Percentiles rank a stretch among this genome's conserved stretches.
Evolutionary conservation across 2,888 invertebrate species (phyloP).

Genomic region (Drosophila borborema): DNA sequence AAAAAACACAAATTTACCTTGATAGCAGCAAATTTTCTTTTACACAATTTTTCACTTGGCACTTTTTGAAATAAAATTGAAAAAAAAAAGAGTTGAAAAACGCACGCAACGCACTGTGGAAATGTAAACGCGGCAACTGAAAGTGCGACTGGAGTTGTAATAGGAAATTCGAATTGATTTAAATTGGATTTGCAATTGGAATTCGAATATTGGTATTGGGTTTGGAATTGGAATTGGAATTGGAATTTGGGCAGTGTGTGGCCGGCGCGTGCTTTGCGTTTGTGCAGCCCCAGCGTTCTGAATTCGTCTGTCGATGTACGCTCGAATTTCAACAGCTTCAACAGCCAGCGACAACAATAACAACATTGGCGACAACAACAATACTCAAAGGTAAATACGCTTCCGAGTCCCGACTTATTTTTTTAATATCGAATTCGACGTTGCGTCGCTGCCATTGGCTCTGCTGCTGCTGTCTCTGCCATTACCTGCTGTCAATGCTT

Average conservation of each 20-base stretch:
- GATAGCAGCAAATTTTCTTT: not conserved
- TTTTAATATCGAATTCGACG: constrained; percentile 59
- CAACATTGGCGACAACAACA: constrained; percentile 21
- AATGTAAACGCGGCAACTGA: constrained; percentile 9
- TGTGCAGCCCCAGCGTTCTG: constrained; percentile 83
- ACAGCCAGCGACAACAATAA: constrained; percentile 34
- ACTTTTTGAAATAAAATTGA: constrained; percentile 22
- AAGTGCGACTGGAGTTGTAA: constrained; percentile 2
- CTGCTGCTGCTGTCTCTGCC: constrained; percentile 11
- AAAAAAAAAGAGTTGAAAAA: constrained; percentile 16
- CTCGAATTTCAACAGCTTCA: constrained; percentile 74
- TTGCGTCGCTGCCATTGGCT: constrained; percentile 23
- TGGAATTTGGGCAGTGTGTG: constrained; percentile 32
- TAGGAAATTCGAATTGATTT: not conserved
- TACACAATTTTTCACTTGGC: constrained; percentile 6
- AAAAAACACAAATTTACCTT: constrained; percentile 21
- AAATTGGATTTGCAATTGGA: constrained; percentile 1
- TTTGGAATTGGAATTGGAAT: constrained; percentile 10
- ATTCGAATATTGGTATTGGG: not conserved
- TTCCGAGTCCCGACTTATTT: constrained; percentile 74
- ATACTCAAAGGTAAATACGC: constrained; percentile 55
- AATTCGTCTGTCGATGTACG: constrained; percentile 68
- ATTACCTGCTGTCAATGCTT: not conserved
- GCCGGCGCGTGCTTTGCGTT: constrained; percentile 77
- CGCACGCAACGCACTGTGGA: constrained; percentile 19